Conservation (phyloP, 2,888 invertebrate genomes). For the Aleiodes alternator region DNA sequence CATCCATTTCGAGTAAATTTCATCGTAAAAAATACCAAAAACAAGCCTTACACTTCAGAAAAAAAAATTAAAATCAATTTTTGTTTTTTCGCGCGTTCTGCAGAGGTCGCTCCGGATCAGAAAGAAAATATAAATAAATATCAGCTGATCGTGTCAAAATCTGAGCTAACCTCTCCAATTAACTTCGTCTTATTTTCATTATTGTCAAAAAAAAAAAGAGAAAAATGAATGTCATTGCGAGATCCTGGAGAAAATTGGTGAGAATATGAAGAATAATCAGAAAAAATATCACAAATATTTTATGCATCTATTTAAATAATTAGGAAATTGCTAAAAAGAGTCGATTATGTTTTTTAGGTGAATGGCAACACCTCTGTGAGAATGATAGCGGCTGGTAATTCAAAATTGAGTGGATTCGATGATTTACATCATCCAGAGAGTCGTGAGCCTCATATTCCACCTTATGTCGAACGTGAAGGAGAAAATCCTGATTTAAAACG, state of each 20-base stretch:
- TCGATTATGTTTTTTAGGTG: constrained; percentile 35
- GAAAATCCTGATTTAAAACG: constrained; percentile 64
- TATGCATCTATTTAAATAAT: neutral
- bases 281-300: neutral
- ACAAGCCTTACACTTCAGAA: no score
- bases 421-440: constrained; percentile 66
- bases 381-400: constrained; percentile 50
- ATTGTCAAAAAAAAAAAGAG: neutral
- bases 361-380: constrained; percentile 8
- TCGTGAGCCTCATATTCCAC: constrained; percentile 66
- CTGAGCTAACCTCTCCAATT: no score
- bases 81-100: no score
- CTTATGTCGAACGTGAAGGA: constrained; percentile 64
- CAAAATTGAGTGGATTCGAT: constrained; percentile 53
- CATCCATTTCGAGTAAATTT: no score
- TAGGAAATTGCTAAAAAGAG: neutral
- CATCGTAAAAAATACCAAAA: no score
- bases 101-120: no score
- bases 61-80: no score
- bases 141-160: no score
- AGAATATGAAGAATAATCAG: neutral
- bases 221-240: neutral
- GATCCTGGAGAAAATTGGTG: neutral
- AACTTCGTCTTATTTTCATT: no score
- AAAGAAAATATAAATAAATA: no score